Conservation (phyloP, 2,888 invertebrate genomes). For the Leucozona laternaria region DNA sequence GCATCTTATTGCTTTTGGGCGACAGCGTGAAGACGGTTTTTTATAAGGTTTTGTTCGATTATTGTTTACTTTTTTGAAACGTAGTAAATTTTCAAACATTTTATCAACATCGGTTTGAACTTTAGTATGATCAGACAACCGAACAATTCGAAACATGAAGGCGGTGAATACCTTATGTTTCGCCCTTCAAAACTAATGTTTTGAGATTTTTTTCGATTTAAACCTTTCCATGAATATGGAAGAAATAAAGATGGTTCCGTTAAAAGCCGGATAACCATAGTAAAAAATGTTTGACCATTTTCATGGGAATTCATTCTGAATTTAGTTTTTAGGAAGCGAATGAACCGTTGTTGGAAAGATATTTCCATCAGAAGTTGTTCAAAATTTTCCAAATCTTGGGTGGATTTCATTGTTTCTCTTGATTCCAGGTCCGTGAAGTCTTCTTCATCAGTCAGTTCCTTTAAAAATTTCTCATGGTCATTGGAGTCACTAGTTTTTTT, state of each 20-base stretch:
- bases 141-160: slow-evolving; percentile 7
- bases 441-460: too few species aligned
- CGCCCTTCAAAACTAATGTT: slow-evolving; percentile 9
- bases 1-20: too few species aligned
- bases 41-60: too few species aligned
- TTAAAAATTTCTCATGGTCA: too few species aligned
- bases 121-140: not conserved
- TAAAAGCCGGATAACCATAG: not conserved
- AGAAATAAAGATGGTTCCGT: not conserved
- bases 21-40: too few species aligned
- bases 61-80: too few species aligned
- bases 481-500: not conserved
- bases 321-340: not conserved
- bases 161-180: not conserved
- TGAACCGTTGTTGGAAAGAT: not conserved
- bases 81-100: too few species aligned
- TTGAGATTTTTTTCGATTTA: not conserved
- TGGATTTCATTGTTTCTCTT: too few species aligned
- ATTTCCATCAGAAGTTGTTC: not conserved
- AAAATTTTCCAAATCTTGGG: not conserved
- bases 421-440: too few species aligned
- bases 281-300: slow-evolving; percentile 2
- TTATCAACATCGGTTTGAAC: too few species aligned
- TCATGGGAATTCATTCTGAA: not conserved
- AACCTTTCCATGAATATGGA: not conserved